Evolutionary conservation across 2,888 invertebrate genomes (phyloP), one percentile per base, ranked within the genome.

Genomic region (Hirudinaria manillensis): DNA sequence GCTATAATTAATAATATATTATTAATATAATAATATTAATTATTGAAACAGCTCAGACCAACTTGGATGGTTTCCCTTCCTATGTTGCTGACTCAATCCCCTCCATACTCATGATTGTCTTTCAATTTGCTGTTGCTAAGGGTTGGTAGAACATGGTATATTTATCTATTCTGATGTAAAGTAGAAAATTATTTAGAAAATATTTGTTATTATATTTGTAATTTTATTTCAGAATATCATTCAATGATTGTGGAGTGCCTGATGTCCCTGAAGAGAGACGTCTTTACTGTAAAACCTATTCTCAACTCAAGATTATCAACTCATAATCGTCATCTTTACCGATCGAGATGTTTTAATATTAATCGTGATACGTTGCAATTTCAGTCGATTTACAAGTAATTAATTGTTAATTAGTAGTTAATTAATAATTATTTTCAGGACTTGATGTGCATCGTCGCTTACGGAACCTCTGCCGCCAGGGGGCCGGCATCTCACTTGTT

Each of bases 401-500:
- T 53, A 53, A 21, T 24, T 19, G 10, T 65, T 13, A 65, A 65
- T 65, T 65, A 19, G 13, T 65, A 29, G 13, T 24, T 65, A 2
- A 1, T 68, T 68, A 24, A 68, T 29, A 34, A 68, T n/a, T 34
- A 10, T 76, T 13, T 71, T 27, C 77, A 86, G 85, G 97, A 99
- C 85, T 89, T 99, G 77, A 88, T 99, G 51, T 93, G 93, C 84
- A 95, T 97, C 51, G 92, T 98, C 79, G 97, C 98, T 19, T 94
- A 97, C 86, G 99, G 99, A 67, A 96, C 98, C 0, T 91, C 93
- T 79, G 91, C 92, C 72, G 93, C 97, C 0, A 87, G 96, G 72
- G 90, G 93, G n/a, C 94, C 95, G 0, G 98, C 98, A 0, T 95
- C 95, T 74, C 95, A 97, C 87, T 88, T 99, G 56, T 89, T 99